These are phyloP conservation scores for Rhodinocichla rosea DNA, from an alignment of 2,113 vertebrate species.

Conservation along the genomic window DNA sequence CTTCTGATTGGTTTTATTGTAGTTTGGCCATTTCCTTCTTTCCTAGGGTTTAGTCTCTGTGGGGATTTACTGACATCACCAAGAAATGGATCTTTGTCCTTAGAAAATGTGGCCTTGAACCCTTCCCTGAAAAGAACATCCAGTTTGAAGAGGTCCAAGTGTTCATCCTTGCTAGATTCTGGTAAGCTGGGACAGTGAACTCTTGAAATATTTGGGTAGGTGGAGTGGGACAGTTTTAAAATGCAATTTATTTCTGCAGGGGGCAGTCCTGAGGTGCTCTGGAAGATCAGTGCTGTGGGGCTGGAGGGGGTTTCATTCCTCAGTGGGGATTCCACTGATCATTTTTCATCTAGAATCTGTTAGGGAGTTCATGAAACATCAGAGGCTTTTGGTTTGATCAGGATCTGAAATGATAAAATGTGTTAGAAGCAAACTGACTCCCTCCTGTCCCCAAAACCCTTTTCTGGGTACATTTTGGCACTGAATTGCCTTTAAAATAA, in stretches of 20 bases:
- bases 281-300: background rate
- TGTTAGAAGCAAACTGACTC: background rate
- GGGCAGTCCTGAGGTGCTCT: background rate
- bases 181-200: constrained; percentile 1
- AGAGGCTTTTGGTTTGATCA: background rate
- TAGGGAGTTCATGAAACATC: background rate
- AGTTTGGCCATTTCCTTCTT: background rate
- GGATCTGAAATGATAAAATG: background rate
- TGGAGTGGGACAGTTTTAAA: background rate
- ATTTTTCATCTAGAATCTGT: background rate
- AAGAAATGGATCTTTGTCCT: constrained; percentile 32
- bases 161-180: constrained; percentile 21
- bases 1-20: background rate
- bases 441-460: background rate
- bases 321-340: fast-evolving
- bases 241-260: background rate
- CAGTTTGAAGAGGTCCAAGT: constrained; percentile 72
- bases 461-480: background rate
- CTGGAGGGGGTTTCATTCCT: background rate
- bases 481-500: background rate
- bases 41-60: constrained; percentile 66
- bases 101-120: constrained; percentile 62
- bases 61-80: constrained; percentile 37
- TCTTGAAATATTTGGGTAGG: background rate
- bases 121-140: constrained; percentile 72